Percentiles rank a stretch among this genome's conserved stretches.
phyloP scores from a whole-genome alignment of 2,888 invertebrate genomes.

The Callyntrura guangdongensis region DNA sequence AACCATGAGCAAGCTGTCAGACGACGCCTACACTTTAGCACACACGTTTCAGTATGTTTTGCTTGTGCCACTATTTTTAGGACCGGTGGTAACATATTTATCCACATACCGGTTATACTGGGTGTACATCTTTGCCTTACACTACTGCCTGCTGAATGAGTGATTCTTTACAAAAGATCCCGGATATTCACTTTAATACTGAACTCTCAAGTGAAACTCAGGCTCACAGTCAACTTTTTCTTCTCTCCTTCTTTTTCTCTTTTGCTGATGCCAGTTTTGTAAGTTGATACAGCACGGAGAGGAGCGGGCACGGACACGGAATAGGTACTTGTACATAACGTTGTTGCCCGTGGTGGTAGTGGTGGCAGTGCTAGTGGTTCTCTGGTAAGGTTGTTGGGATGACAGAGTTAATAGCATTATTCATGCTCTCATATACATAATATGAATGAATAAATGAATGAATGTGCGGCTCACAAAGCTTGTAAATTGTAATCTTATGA shows the following conservation, averaged over 20 bases:
- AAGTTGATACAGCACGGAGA: not conserved
- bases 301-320: not conserved
- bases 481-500: slow-evolving; percentile 48
- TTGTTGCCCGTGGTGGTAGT: slow-evolving; percentile 1
- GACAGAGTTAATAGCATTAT: slow-evolving; percentile 58
- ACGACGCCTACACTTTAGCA: slow-evolving; percentile 67
- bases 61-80: not conserved
- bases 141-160: slow-evolving; percentile 34
- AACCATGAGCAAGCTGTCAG: slow-evolving; percentile 70
- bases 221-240: slow-evolving; percentile 28
- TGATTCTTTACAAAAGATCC: slow-evolving; percentile 57
- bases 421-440: slow-evolving; percentile 48
- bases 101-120: slow-evolving; percentile 25
- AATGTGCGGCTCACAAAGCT: slow-evolving; percentile 31
- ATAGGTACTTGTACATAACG: not conserved
- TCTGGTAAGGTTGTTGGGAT: slow-evolving; percentile 19
- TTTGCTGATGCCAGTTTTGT: slow-evolving; percentile 7
- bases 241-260: not conserved
- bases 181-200: slow-evolving; percentile 59
- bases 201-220: slow-evolving; percentile 43
- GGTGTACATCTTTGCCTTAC: not conserved
- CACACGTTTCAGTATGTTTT: not conserved
- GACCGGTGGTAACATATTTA: not conserved
- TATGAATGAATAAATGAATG: slow-evolving; percentile 35
- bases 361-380: not conserved